Evolutionary conservation across 2,797 vertebrate genomes (phyloP).

Genomic region (Anguilla marmorata): DNA sequence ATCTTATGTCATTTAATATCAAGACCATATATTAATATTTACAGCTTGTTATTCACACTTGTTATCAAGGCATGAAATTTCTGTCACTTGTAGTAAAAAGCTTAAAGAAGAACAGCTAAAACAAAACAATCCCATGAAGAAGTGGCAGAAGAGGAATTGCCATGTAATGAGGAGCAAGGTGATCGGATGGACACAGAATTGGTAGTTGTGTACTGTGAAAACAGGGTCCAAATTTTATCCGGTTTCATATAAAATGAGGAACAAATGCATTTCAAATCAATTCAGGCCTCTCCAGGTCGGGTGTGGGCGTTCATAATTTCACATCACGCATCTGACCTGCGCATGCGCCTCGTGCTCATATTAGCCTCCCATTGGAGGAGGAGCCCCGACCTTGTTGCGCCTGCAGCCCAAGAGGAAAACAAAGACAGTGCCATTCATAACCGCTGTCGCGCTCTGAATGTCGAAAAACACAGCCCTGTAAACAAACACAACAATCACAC

Average conservation of each 20-base stretch:
- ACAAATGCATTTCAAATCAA: not conserved
- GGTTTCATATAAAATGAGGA: not conserved
- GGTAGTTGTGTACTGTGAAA: no score
- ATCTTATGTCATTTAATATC: not conserved
- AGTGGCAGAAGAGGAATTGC: no score
- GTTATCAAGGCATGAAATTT: not conserved
- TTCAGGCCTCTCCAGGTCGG: no score
- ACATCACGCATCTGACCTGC: not conserved
- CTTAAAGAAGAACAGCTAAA: no score
- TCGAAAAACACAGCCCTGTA: conserved; percentile 9
- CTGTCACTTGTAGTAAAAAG: no score
- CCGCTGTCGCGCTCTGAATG: conserved; percentile 20
- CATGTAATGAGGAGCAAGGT: no score
- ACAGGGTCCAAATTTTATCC: not conserved
- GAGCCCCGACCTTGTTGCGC: no score
- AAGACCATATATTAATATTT: no score
- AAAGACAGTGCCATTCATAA: conserved; percentile 17
- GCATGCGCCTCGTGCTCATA: not conserved
- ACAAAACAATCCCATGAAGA: no score
- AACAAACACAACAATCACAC: conserved; percentile 32
- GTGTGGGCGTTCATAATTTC: not conserved
- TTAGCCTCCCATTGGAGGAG: not conserved
- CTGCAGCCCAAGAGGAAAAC: conserved; percentile 6
- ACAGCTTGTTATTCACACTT: not conserved
- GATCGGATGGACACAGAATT: no score